Evolutionary conservation across 2,113 vertebrate genomes (phyloP), one percentile per base, ranked within the genome.

Genomic region (Sander vitreus): DNA sequence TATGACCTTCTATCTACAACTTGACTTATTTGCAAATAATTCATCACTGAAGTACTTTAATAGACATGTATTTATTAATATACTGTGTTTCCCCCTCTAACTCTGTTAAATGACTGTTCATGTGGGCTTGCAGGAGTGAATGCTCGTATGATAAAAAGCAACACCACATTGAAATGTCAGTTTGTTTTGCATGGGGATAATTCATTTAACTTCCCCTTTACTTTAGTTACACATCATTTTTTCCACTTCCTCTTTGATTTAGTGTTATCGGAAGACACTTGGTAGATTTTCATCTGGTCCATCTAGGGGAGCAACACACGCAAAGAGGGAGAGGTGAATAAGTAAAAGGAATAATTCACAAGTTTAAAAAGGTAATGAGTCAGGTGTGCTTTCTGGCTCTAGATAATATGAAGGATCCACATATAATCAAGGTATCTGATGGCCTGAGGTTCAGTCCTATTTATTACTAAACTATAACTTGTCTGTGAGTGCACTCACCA

Each of bases 221-320:
- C 53, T 59, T 45, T 51, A 58, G 33, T 47, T n/a, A 5, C 78
- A 43, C 75, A 91, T 85, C 73, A 70, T 48, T 67, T 89, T 89
- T 89, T 83, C 75, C 86, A 92, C 86, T 92, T 94, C 93, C 90
- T 85, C 87, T 85, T 77, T 80, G 14, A 58, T 67, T 76, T 59
- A 2, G 43, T 54, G 30, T 84, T 58, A 87, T 69, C 51, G 51
- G 53, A 82, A 84, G 66, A 81, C 70, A 51, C 76, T n/a, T 43
- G 25, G 74, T 53, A 79, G 55, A 76, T 91, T 84, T 86, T 67
- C 79, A 70, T 73, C 60, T 5, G 23, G 30, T 70, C 55, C 50
- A 43, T 67, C 21, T 58, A 39, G 11, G 53, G 23, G 15, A 39
- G 23, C 19, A 51, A 21, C 27, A n/a, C 21, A 64, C 51, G 62